Base-by-base conservation (phyloP, 2,797 vertebrate genomes). In the Masticophis lateralis region DNA sequence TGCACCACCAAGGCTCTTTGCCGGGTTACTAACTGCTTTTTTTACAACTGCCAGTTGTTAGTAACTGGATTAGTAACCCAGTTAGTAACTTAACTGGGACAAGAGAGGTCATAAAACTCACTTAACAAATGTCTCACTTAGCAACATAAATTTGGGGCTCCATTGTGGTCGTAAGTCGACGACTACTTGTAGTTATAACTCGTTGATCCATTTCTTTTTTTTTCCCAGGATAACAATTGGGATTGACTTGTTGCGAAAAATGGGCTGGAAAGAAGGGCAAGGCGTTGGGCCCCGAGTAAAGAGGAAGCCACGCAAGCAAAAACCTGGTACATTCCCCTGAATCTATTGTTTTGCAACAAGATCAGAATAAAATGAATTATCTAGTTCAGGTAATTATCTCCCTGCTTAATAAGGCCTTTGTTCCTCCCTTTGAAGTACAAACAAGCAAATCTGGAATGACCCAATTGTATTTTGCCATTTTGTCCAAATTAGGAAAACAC, bases 201-300 rank as follows among this genome's bases (percentile, higher is more conserved):
- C 87, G 8, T 28, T 9, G 0, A 59, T 88, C 89, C 0, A 86
- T 94, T 94, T 63, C 27, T 47, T 20, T 5, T 94, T 6, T 51
- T 47, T 0, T 1, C 94, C 97, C 88, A 99, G 99, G 96, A 98
- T 98, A 25, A 99, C 98, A 27, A 89, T 99, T 20, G 99, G 99
- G 16, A 98, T 99, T 95, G 98, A 99, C 96, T 96, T 99, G 86
- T 97, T 99, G 95, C 96, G 97, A 96, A 98, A 97, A 97, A 99
- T 99, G 99, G 99, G 99, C 61, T 99, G 99, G 99, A 99, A 98
- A 96, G 98, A 99, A 93, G 99, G 99, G 20, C 99, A 99, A 96
- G 99, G 99, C 3, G 96, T 99, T 7, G 99, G 99, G 53, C 99
- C 99, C 0, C 98, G 99, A 4, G 95, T 99, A 69, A 99, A 99